Percentiles rank a stretch among this genome's conserved stretches.
phyloP scores from a whole-genome alignment of 2,797 vertebrate species.

The Acrossocheilus wenchowensis region DNA sequence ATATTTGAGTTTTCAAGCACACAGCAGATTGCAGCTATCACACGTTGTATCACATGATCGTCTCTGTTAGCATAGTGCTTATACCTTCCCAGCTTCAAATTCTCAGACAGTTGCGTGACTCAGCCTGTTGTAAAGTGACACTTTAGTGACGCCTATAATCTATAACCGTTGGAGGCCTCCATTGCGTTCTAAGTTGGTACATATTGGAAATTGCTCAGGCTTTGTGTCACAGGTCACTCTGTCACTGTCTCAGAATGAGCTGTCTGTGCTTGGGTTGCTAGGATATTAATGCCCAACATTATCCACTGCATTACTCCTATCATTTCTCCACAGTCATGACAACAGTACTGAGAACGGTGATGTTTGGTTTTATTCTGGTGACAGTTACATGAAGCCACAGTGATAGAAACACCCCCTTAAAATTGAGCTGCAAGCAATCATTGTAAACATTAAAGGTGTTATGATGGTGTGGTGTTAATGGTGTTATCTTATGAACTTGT shows the following conservation, averaged over 20 bases:
- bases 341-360: background rate
- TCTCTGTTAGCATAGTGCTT: conserved; percentile 27
- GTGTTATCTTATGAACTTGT: background rate
- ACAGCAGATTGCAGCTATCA: background rate
- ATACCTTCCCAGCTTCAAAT: conserved; percentile 29
- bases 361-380: background rate
- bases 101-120: conserved; percentile 44
- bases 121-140: conserved; percentile 35
- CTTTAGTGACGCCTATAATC: conserved; percentile 13
- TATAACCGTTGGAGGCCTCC: background rate
- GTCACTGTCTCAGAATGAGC: background rate
- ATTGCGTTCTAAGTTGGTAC: background rate
- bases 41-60: background rate
- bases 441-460: background rate
- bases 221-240: background rate
- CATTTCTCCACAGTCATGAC: background rate
- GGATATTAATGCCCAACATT: conserved; percentile 32
- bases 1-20: background rate
- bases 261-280: conserved; percentile 22
- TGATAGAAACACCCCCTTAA: background rate
- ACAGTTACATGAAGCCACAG: background rate
- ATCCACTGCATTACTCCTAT: background rate
- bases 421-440: background rate
- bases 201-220: background rate
- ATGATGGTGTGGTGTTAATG: too few relatives aligned